A percentile compares a stretch with the other conserved stretches of the same genome.
phyloP scores from a whole-genome alignment of 2,113 vertebrate species.

The Oceanodroma tethys region DNA sequence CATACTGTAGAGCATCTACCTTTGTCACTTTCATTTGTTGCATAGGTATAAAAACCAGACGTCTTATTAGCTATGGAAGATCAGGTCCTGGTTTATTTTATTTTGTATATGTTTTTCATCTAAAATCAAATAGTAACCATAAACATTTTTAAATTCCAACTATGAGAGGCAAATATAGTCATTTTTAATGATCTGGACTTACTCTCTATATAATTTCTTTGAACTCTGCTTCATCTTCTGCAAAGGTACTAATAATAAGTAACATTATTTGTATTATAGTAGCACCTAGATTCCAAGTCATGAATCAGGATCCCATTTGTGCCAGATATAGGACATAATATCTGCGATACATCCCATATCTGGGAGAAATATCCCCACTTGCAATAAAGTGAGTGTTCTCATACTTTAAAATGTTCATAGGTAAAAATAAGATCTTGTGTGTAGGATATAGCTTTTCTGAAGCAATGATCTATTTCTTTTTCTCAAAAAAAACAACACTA shows the following conservation, averaged over 20 bases:
- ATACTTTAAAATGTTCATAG: background rate
- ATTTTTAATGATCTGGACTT: background rate
- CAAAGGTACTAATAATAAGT: background rate
- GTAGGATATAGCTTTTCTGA: background rate
- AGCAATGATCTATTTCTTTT: background rate
- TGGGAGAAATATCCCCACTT: background rate
- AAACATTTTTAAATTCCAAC: background rate
- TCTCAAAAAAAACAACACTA: background rate
- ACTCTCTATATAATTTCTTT: background rate
- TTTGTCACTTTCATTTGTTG: background rate
- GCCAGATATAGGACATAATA: background rate
- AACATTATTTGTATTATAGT: background rate
- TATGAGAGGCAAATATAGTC: background rate
- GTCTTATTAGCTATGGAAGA: background rate
- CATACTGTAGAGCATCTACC: fast-evolving
- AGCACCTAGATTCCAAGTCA: background rate
- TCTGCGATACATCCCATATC: background rate
- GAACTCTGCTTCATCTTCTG: background rate
- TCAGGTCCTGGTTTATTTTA: background rate
- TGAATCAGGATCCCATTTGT: background rate
- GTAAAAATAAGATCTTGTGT: background rate
- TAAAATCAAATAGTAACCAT: background rate
- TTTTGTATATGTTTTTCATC: background rate
- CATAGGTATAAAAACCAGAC: background rate
- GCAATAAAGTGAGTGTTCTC: background rate